phyloP scores from a whole-genome alignment of 2,888 invertebrate genomes.

The Lymantria dispar region DNA sequence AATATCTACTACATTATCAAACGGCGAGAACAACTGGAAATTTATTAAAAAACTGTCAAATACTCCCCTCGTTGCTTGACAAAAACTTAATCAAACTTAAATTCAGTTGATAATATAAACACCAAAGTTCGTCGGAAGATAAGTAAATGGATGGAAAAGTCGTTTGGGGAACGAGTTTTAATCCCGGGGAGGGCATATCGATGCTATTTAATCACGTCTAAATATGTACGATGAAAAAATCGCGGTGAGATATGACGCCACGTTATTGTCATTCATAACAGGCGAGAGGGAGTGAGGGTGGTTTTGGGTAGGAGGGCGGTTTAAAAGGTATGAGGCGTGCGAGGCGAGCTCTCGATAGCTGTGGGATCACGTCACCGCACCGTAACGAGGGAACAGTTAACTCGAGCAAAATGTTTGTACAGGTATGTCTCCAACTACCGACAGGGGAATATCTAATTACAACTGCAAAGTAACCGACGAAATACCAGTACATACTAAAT shows the following conservation, averaged over 20 bases:
- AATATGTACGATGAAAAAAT: constrained; percentile 72
- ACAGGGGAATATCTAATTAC: constrained; percentile 29
- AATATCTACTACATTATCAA: constrained; percentile 15
- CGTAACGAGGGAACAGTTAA: constrained; percentile 53
- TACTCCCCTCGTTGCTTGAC: constrained; percentile 42
- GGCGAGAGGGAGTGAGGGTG: constrained; percentile 39
- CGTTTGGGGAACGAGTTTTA: constrained; percentile 68
- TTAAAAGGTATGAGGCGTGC: constrained; percentile 29
- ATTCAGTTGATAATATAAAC: constrained; percentile 73
- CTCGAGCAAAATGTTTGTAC: constrained; percentile 44
- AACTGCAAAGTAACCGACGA: constrained; percentile 1
- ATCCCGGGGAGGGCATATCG: constrained; percentile 60
- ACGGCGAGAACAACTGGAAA: constrained; percentile 7
- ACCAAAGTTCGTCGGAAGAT: constrained; percentile 66
- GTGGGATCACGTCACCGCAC: constrained; percentile 60
- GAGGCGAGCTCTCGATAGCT: constrained; percentile 51
- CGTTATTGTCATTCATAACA: constrained; percentile 80
- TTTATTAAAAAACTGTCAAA: constrained; percentile 27
- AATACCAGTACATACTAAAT: no score
- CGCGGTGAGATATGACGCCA: constrained; percentile 66
- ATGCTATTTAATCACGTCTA: constrained; percentile 77
- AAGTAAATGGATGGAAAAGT: constrained; percentile 66
- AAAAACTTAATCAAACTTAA: constrained; percentile 71
- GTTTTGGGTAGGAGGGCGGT: constrained; percentile 30
- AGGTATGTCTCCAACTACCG: constrained; percentile 29